A percentile compares a stretch with the other conserved stretches of the same genome.
Evolutionary conservation across 1,140 invertebrate species (phyloP).

Genomic region (Odontomachus brunneus): DNA sequence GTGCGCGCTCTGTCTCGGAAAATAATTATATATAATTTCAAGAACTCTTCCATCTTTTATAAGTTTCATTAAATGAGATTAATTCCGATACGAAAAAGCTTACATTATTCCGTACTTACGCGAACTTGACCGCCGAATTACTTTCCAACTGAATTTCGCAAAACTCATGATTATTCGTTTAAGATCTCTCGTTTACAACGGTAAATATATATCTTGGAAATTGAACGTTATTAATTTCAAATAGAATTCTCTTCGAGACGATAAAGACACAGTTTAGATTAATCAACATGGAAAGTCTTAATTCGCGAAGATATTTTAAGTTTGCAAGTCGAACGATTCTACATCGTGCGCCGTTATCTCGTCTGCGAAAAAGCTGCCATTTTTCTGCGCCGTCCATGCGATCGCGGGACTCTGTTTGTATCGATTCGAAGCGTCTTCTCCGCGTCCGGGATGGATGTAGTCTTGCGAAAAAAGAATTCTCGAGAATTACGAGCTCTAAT

Average conservation of each 20-base stretch:
- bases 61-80: conserved; percentile 1
- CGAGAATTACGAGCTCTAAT: conserved; percentile 56
- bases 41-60: neutral
- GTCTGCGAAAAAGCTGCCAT: neutral
- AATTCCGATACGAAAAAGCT: no score
- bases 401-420: conserved; percentile 40
- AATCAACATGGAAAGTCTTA: neutral
- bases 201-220: conserved; percentile 17
- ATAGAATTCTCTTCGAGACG: neutral
- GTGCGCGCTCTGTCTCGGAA: neutral
- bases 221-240: conserved; percentile 1
- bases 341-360: neutral
- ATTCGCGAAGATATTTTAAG: conserved; percentile 17
- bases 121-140: neutral
- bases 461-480: conserved; percentile 38
- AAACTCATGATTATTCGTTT: neutral
- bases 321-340: neutral
- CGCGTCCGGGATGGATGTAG: neutral
- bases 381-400: neutral
- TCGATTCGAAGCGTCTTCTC: conserved; percentile 2
- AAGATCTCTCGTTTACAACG: neutral
- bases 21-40: neutral
- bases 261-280: neutral
- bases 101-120: neutral
- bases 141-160: neutral